Percentiles rank a stretch among this genome's conserved stretches.
Evolutionary conservation across 2,888 invertebrate genomes (phyloP).

Genomic region (Cryptocephalus primarius): DNA sequence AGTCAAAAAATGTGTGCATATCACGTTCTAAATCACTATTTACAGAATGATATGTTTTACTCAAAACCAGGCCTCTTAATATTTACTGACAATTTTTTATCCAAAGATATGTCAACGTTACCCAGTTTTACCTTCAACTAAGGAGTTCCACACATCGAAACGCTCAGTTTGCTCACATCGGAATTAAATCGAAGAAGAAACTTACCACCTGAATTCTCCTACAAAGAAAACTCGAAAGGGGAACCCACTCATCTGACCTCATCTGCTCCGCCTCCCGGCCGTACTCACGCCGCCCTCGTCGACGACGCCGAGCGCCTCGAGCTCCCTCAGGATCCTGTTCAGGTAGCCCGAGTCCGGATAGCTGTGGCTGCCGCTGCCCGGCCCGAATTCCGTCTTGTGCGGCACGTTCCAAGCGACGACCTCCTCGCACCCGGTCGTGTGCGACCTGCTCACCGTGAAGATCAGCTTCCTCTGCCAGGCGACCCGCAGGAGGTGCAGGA

Average conservation of each 20-base stretch:
- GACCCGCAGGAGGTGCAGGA: conserved; percentile 61
- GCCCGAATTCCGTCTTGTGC: conserved; percentile 68
- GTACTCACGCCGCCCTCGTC: conserved; percentile 29
- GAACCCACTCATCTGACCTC: not conserved
- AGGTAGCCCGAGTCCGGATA: conserved; percentile 72
- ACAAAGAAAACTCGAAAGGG: too few species aligned
- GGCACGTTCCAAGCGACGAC: conserved; percentile 90
- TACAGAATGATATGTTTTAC: too few species aligned
- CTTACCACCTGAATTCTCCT: too few species aligned
- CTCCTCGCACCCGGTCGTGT: conserved; percentile 83
- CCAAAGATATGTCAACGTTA: too few species aligned
- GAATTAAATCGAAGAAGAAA: too few species aligned
- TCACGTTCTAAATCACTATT: too few species aligned
- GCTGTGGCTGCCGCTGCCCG: conserved; percentile 45
- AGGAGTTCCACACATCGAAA: too few species aligned
- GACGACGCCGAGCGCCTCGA: conserved; percentile 47
- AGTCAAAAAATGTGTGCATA: too few species aligned
- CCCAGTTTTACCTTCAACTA: too few species aligned
- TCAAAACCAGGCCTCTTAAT: too few species aligned
- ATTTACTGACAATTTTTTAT: too few species aligned
- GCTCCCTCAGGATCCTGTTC: conserved; percentile 49
- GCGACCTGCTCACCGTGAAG: conserved; percentile 79
- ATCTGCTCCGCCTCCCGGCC: not conserved
- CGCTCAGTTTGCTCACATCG: too few species aligned
- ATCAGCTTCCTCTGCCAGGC: conserved; percentile 77